Evolutionary conservation across 2,888 invertebrate genomes (phyloP).

Genomic region (Eremobia ochroleuca): DNA sequence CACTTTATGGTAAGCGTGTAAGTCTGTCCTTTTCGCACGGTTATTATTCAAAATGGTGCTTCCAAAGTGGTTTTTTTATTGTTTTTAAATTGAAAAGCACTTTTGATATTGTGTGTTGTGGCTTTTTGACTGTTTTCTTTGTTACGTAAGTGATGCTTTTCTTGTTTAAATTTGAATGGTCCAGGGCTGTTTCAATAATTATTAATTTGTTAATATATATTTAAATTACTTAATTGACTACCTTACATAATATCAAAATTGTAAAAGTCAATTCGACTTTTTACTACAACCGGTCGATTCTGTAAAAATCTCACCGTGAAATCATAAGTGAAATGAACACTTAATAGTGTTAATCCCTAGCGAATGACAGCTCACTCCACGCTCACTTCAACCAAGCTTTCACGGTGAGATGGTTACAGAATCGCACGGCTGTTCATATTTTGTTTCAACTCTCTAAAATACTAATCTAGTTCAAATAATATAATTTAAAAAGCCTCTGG

Average conservation of each 20-base stretch:
- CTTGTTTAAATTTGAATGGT: neutral
- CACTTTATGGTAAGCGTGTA: constrained; percentile 47
- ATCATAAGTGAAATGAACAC: too few relatives aligned
- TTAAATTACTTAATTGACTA: neutral
- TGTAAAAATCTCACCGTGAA: too few relatives aligned
- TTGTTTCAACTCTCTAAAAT: too few relatives aligned
- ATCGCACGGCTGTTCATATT: neutral
- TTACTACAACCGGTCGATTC: too few relatives aligned
- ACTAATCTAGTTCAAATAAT: neutral
- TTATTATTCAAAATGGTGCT: constrained; percentile 70
- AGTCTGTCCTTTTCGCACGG: constrained; percentile 59
- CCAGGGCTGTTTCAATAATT: neutral
- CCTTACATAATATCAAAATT: neutral
- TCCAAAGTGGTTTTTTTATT: constrained; percentile 60
- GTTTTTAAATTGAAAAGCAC: constrained; percentile 50
- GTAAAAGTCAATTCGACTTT: neutral
- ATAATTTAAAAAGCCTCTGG: neutral
- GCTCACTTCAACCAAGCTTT: too few relatives aligned
- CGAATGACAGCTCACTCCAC: too few relatives aligned
- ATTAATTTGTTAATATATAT: neutral
- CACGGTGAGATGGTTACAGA: too few relatives aligned
- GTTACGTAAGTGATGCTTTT: neutral
- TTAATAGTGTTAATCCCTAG: too few relatives aligned
- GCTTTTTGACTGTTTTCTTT: neutral
- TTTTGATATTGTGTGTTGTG: constrained; percentile 18